Evolutionary conservation across 2,113 vertebrate genomes (phyloP), one percentile per base, ranked within the genome.

Genomic region (Eulemur rufifrons): DNA sequence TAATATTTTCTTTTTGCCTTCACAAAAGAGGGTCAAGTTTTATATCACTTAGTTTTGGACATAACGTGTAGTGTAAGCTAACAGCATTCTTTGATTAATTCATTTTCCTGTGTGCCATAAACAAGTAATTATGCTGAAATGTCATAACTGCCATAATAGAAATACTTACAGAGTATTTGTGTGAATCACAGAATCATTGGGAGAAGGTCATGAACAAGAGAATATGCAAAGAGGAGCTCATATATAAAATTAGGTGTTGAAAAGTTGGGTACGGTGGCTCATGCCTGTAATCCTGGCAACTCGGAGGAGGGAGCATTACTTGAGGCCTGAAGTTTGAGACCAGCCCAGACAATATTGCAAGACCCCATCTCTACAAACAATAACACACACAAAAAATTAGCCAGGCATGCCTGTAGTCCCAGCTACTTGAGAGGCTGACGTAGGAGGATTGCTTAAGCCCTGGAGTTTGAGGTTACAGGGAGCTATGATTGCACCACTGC

Each of bases 1-100:
- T 76, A 45, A 52, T 42, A 5, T 59, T 95, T 81, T 73, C 50
- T 81, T 93, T 95, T 2, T 93, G 73, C 14, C 68, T 93, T 90
- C n/a, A 86, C 50, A 63, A 56, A 89, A 15, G 66, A 74, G 12
- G 25, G 17, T 61, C 10, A 61, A 21, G 18, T 84, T 94, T 86
- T 92, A 4, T 95, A 11, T 71, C 39, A 32, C 29, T 89, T 89
- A 29, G 34, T 85, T 78, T 89, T 91, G 27, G 32, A 45, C 4
- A 56, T 94, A 77, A 18, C 69, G 9, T 84, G 18, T 64, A n/a
- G 23, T n/a, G n/a, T 82, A 85, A 39, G 39, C 10, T 96, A n/a
- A 80, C 23, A 47, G 10, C 45, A 23, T 86, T 93, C 34, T 92
- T 95, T 86, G 21, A 34, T 47, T 73, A 59, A 56, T 73, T 76